Evolutionary conservation across 1,140 invertebrate species (phyloP).

Genomic region (Sarcophaga bullata): DNA sequence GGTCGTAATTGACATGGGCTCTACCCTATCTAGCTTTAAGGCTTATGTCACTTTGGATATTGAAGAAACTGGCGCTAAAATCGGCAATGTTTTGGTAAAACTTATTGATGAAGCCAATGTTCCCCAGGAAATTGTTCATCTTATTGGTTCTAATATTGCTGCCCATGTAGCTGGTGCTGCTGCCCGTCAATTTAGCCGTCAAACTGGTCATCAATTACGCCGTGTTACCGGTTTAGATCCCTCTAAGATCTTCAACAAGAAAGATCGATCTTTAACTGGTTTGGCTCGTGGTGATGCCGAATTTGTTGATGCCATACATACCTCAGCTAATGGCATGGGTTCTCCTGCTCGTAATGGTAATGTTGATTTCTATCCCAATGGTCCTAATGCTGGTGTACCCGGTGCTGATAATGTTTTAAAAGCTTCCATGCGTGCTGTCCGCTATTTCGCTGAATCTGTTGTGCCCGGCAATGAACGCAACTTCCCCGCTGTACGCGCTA

Average conservation of each 20-base stretch:
- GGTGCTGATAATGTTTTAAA: conserved; percentile 68
- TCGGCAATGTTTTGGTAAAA: conserved; percentile 41
- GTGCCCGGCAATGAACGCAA: conserved; percentile 54
- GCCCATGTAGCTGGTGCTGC: conserved; percentile 67
- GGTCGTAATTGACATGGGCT: conserved; percentile 45
- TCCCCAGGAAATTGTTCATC: conserved; percentile 44
- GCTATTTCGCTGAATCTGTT: conserved; percentile 71
- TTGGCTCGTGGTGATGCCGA: conserved; percentile 67
- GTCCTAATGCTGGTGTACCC: conserved; percentile 62
- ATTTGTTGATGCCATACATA: conserved; percentile 77
- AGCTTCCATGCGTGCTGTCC: conserved; percentile 71
- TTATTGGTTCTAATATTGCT: conserved; percentile 46
- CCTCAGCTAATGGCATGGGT: conserved; percentile 75
- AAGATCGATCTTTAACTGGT: conserved; percentile 67
- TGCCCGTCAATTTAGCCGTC: conserved; percentile 70
- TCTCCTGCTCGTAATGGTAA: conserved; percentile 72
- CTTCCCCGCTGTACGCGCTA: conserved; percentile 45
- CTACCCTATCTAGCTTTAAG: conserved; percentile 33
- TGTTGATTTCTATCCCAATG: conserved; percentile 81
- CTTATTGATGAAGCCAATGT: conserved; percentile 39
- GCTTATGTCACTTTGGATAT: conserved; percentile 55
- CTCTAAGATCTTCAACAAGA: conserved; percentile 73
- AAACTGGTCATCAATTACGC: conserved; percentile 59
- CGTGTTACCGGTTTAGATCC: conserved; percentile 76
- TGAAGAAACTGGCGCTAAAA: conserved; percentile 49